A percentile compares a stretch with the other conserved stretches of the same genome.
phyloP scores from a whole-genome alignment of 2,888 invertebrate species.

The Nemurella pictetii region DNA sequence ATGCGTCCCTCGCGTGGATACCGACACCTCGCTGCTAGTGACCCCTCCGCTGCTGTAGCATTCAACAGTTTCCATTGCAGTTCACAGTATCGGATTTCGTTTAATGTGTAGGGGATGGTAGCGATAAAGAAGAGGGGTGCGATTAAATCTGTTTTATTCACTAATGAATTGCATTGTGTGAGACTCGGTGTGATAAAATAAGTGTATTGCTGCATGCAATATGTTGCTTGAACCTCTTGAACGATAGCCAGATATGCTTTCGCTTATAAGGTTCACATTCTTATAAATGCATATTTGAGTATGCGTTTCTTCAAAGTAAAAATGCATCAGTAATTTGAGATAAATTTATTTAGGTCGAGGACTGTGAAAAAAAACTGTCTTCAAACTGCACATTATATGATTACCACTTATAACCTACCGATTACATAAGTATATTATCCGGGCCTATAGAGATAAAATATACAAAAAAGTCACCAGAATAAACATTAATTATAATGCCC shows the following conservation, averaged over 20 bases:
- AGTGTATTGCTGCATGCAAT: background rate
- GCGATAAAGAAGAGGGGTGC: background rate
- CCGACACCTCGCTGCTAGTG: background rate
- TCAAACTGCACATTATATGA: background rate
- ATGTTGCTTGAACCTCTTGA: background rate
- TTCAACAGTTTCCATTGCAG: background rate
- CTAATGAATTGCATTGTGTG: background rate
- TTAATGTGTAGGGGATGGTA: background rate
- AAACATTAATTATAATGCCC: too few relatives aligned
- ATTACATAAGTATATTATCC: too few relatives aligned
- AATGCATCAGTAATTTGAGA: background rate
- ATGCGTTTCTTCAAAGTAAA: background rate
- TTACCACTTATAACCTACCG: too few relatives aligned
- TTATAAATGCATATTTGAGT: background rate
- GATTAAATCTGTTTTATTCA: background rate
- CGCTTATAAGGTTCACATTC: too few relatives aligned
- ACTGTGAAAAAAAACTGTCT: background rate
- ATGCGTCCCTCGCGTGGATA: background rate
- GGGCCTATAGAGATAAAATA: too few relatives aligned
- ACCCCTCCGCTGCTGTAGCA: background rate
- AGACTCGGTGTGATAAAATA: background rate
- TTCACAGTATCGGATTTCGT: conserved; percentile 5
- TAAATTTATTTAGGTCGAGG: background rate
- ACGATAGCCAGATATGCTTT: background rate
- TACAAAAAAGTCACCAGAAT: too few relatives aligned